Base-by-base conservation (phyloP, 2,888 invertebrate species). In the Adelphocoris suturalis region DNA sequence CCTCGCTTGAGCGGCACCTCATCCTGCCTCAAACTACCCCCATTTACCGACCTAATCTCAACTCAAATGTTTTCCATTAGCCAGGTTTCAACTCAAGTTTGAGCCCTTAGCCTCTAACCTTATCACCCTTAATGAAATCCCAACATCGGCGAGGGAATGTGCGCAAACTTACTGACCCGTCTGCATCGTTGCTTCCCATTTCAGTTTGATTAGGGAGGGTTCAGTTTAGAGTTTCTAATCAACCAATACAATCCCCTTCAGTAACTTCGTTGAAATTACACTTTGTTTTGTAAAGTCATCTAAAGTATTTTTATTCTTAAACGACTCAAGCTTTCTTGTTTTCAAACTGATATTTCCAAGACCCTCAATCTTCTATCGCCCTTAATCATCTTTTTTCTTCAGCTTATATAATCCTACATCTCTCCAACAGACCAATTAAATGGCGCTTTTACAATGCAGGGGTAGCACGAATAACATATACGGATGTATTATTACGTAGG, bases 41-140 rank as follows among this genome's bases (percentile, higher is more conserved):
- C 78, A 47, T 78, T 46, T 78, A 78, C 78, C 78, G 46, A 19
- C 78, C 78, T 78, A 78, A 78, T 78, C 78, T 37, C 37, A 46
- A 78, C 78, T 78, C 46, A 46, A 78, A 78, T 78, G 78, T 78
- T 78, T 78, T 78, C 78, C 78, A 78, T 78, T 78, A 78, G 46
- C 78, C 68, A 68, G 78, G 78, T 68, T 68, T 68, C 68, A 23
- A 68, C 68, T 68, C 23, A 23, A 68, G 68, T 68, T 68, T 68
- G 68, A 78, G 37, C 37, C 78, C 47, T 78, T 46, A 14, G 14
- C 28, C 37, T 46, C 78, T n/a, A 47, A 46, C 78, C 78, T 78
- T 78, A 78, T 78, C 78, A 46, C 46, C 46, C 28, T 76, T 76
- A 76, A 76, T 78, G 46, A 78, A 78, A 78, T 78, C 78, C 46